Conservation (phyloP, 1,140 invertebrate genomes). For the Drosophila teissieri region DNA sequence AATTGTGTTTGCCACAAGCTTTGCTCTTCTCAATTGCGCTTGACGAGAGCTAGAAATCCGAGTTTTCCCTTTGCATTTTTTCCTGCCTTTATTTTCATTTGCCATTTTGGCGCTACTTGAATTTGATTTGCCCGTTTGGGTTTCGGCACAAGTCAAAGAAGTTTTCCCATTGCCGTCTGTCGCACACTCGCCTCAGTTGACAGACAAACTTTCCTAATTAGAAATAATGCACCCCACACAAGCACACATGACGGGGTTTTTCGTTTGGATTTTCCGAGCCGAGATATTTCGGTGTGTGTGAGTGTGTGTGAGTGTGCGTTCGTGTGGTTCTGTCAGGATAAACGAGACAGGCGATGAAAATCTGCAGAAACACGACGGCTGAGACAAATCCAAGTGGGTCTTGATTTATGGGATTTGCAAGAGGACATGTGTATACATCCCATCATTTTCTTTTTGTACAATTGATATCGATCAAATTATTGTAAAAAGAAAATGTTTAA, state of each 20-base stretch:
- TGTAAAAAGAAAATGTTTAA: constrained; percentile 18
- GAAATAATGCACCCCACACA: constrained; percentile 75
- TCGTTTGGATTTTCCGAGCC: constrained; percentile 13
- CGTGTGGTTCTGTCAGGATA: constrained; percentile 33
- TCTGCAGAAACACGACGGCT: constrained; percentile 20
- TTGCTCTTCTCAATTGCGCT: constrained; percentile 25
- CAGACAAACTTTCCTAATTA: constrained; percentile 79
- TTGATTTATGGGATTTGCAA: constrained; percentile 20
- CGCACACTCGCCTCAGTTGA: constrained; percentile 52
- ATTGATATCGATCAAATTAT: too few species aligned
- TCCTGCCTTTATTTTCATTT: constrained; percentile 31
- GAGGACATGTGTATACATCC: not conserved
- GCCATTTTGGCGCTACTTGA: constrained; percentile 66
- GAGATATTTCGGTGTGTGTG: not conserved
- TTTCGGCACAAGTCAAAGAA: constrained; percentile 70
- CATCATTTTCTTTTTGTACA: not conserved
- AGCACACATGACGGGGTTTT: constrained; percentile 24
- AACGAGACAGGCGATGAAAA: constrained; percentile 48
- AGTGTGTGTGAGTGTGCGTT: not conserved
- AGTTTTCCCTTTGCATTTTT: constrained; percentile 13
- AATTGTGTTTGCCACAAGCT: constrained; percentile 41
- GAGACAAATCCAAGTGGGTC: constrained; percentile 13
- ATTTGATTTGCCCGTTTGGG: constrained; percentile 66
- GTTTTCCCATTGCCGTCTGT: constrained; percentile 58
- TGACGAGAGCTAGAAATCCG: constrained; percentile 26